phyloP scores from a whole-genome alignment of 2,888 invertebrate genomes.

The Watsonalla binaria region DNA sequence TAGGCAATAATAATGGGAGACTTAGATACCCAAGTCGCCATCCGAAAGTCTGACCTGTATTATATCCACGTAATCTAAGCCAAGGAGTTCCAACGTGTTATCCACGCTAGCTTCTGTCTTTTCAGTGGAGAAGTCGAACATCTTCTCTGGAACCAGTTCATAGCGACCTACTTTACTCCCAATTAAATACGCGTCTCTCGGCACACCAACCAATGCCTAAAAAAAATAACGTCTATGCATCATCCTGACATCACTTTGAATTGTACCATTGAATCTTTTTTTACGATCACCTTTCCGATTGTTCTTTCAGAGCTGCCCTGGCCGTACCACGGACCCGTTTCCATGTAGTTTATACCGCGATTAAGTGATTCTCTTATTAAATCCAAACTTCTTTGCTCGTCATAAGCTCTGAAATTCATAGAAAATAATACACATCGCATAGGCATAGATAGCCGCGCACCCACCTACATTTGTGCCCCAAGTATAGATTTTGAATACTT shows the following conservation, averaged over 20 bases:
- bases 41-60: slow-evolving; percentile 82
- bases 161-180: slow-evolving; percentile 97
- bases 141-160: slow-evolving; percentile 80
- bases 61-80: slow-evolving; percentile 91
- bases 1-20: not conserved
- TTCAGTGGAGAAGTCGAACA: slow-evolving; percentile 92
- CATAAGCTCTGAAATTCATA: slow-evolving; percentile 71
- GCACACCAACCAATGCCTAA: slow-evolving; percentile 87
- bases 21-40: not conserved
- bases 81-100: slow-evolving; percentile 84
- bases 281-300: slow-evolving; percentile 82
- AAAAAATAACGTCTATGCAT: slow-evolving; percentile 7
- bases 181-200: slow-evolving; percentile 89
- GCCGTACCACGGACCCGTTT: slow-evolving; percentile 96
- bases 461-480: too few relatives aligned
- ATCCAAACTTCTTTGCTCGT: slow-evolving; percentile 82
- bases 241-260: not conserved
- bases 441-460: too few relatives aligned
- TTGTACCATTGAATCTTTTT: not conserved
- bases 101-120: slow-evolving; percentile 87
- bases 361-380: slow-evolving; percentile 85
- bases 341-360: slow-evolving; percentile 93
- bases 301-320: slow-evolving; percentile 90
- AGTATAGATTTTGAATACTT: too few relatives aligned
- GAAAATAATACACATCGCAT: too few relatives aligned